A percentile compares a stretch with the other conserved stretches of the same genome.
These are phyloP conservation scores for Noctua pronuba DNA, from an alignment of 2,888 invertebrate species.

Conservation along the genomic window DNA sequence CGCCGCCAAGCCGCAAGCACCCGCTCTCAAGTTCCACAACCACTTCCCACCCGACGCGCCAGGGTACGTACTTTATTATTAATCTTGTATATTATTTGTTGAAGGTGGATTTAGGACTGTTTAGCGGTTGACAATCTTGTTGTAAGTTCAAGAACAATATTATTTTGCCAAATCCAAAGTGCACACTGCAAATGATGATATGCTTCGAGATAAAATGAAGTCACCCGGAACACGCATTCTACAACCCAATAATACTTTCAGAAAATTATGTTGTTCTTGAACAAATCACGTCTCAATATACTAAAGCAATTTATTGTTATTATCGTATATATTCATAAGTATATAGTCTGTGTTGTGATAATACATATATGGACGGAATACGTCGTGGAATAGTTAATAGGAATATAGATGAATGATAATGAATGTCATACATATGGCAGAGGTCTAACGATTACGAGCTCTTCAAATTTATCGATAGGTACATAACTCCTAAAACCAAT, in stretches of 20 bases:
- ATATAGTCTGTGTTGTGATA: conserved; percentile 53
- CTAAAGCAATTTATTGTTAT: conserved; percentile 55
- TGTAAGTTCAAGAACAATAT: neutral
- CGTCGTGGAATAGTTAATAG: conserved; percentile 63
- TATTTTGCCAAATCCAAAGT: neutral
- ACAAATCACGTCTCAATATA: conserved; percentile 37
- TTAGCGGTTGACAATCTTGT: neutral
- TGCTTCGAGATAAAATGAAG: neutral
- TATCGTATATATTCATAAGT: conserved; percentile 46
- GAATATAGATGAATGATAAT: conserved; percentile 64
- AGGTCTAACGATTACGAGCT: conserved; percentile 32
- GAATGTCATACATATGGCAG: conserved; percentile 51
- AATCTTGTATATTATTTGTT: neutral
- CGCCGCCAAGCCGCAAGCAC: conserved; percentile 94
- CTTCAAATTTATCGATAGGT: conserved; percentile 40
- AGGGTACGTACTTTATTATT: conserved; percentile 89
- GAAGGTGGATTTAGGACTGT: neutral
- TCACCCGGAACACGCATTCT: neutral
- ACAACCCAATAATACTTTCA: neutral
- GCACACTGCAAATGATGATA: neutral
- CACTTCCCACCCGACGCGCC: conserved; percentile 97
- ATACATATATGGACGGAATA: conserved; percentile 59
- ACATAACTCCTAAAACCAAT: conserved; percentile 42
- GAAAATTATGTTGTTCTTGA: conserved; percentile 27
- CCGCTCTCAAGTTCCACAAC: conserved; percentile 97